phyloP scores from a whole-genome alignment of 2,888 invertebrate genomes.

The Suillia variegata region DNA sequence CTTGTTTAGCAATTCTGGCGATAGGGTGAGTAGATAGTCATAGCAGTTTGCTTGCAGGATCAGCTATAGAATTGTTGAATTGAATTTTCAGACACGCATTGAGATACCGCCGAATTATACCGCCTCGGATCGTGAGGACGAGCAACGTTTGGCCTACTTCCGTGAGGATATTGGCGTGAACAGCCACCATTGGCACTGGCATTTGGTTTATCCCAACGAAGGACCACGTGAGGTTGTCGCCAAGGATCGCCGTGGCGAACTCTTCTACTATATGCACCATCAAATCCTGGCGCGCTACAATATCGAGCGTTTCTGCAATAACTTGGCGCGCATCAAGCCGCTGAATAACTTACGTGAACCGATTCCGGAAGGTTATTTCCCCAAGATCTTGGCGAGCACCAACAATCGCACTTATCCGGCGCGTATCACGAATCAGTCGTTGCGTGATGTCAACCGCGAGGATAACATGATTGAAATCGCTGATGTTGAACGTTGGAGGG shows the following conservation, averaged over 20 bases:
- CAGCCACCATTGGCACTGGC: conserved; percentile 92
- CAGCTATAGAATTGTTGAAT: background rate
- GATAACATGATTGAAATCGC: conserved; percentile 65
- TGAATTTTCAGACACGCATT: conserved; percentile 58
- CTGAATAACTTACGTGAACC: conserved; percentile 72
- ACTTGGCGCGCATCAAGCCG: conserved; percentile 68
- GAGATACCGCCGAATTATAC: conserved; percentile 77
- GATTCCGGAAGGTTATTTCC: conserved; percentile 79
- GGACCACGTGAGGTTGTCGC: conserved; percentile 68
- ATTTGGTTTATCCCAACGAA: conserved; percentile 81
- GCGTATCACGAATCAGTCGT: conserved; percentile 66
- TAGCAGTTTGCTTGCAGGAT: background rate
- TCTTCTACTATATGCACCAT: conserved; percentile 78
- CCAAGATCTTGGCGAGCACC: conserved; percentile 74
- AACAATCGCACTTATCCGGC: conserved; percentile 76
- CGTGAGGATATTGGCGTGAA: conserved; percentile 85
- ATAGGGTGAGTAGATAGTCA: conserved; percentile 57
- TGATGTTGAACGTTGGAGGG: conserved; percentile 77
- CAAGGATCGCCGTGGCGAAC: conserved; percentile 75
- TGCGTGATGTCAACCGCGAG: conserved; percentile 71
- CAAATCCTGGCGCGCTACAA: conserved; percentile 71
- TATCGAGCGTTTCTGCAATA: conserved; percentile 76
- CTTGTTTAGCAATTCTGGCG: conserved; percentile 63
- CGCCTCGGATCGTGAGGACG: conserved; percentile 74
- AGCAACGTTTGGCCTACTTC: conserved; percentile 83